Conservation (phyloP, 1,140 invertebrate species). For the Calliphora vicina region DNA sequence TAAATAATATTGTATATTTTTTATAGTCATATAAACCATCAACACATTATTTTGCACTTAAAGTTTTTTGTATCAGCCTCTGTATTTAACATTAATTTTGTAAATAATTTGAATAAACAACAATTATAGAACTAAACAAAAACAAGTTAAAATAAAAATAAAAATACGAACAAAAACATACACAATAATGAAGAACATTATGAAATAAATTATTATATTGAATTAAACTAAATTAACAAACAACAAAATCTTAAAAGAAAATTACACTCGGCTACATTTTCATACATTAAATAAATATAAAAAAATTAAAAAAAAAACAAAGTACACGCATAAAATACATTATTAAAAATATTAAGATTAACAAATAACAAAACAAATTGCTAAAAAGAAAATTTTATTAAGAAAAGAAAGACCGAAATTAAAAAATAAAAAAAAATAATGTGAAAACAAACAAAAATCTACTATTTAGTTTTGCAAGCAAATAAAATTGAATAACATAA, state of each 20-base stretch:
- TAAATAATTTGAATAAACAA: conserved; percentile 21
- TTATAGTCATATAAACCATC: conserved; percentile 13
- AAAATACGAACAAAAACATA: conserved; percentile 10
- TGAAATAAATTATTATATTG: neutral
- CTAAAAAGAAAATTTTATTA: conserved; percentile 45
- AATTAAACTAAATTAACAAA: too few species aligned
- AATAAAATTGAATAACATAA: conserved; percentile 43
- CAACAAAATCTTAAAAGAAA: neutral
- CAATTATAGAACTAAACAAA: neutral
- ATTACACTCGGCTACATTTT: conserved; percentile 16
- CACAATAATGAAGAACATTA: neutral
- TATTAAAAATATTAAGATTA: neutral
- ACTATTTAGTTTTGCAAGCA: conserved; percentile 48
- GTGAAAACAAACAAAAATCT: conserved; percentile 42
- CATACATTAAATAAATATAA: conserved; percentile 36
- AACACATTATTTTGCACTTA: neutral
- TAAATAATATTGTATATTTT: conserved; percentile 18
- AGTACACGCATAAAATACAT: conserved; percentile 21
- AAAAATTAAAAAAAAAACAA: neutral
- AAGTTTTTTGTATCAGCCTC: neutral
- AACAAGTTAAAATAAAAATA: neutral
- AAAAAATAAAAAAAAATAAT: neutral
- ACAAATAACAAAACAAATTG: conserved; percentile 38
- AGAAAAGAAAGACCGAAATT: conserved; percentile 6
- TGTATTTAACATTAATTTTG: conserved; percentile 12